Base-by-base conservation (phyloP, 2,113 vertebrate species). In the Opisthocomus hoazin region DNA sequence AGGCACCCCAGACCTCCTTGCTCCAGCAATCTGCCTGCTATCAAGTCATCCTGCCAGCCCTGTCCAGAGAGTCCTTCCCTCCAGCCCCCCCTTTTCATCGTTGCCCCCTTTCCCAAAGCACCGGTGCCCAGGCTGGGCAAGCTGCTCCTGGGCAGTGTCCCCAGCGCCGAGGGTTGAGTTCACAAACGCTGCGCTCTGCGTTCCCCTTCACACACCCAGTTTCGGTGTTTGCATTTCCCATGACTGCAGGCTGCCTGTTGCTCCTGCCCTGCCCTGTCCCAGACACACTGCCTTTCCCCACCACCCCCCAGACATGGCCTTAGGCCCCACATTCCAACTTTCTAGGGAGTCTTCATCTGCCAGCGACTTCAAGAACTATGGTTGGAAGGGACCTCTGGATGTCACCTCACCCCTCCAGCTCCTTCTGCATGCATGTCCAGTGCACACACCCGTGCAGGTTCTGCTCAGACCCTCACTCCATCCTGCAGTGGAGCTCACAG, bases 21-120 rank as follows among this genome's bases (percentile, higher is more conserved):
- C 43, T 34, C 57, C n/a, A 36, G 8, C 57, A 57, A 22, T 6
- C 50, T 32, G 10, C 2, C 0, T 20, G 15, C 57, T 36, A 6
- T 2, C 36, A 26, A 26, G 17, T 48, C 23, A 15, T 36, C 84
- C 39, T 76, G 26, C 36, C 39, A 37, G 85, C 21, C 29, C 50
- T 12, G 2, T 5, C 22, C 56, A 66, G 15, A 50, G 41, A 19
- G 3, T 10, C 82, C 46, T 73, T 43, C 43, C 36, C 30, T 37
- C 9, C 10, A 5, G 20, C 7, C 1, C 5, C 22, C 17, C 16
- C 9, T 23, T 30, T 51, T 8, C 56, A 7, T 11, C 0, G 0
- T 22, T 43, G 43, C 11, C 43, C 43, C 20, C 27, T 57, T 51
- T 34, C 22, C 3, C 0, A 8, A 17, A 45, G 15, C 24, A 9